Conservation (phyloP, 2,888 invertebrate genomes). For the Diaperis boleti region DNA sequence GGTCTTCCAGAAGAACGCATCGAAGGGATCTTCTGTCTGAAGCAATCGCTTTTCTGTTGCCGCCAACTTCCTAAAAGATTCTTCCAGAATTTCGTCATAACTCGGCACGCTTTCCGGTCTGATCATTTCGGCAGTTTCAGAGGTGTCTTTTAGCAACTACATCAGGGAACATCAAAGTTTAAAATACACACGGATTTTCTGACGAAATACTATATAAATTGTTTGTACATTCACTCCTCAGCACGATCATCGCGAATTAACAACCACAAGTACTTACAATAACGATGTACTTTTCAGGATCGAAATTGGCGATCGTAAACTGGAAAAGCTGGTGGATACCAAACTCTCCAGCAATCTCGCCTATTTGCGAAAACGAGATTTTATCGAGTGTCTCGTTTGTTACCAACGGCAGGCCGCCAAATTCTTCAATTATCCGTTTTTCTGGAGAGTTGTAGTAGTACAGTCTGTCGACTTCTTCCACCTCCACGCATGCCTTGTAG, state of each 20-base stretch:
- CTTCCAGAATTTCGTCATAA: slow-evolving; percentile 32
- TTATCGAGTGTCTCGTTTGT: neutral
- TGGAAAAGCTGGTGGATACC: slow-evolving; percentile 18
- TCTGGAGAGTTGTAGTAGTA: neutral
- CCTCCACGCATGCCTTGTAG: slow-evolving; percentile 60
- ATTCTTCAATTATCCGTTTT: neutral
- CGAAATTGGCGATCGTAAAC: slow-evolving; percentile 4
- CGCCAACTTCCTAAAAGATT: slow-evolving; percentile 18
- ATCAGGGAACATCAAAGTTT: no score
- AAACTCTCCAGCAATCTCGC: neutral
- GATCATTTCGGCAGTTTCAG: slow-evolving; percentile 4
- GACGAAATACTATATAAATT: no score
- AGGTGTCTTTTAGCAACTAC: slow-evolving; percentile 21
- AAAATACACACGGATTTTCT: no score
- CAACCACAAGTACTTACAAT: slow-evolving; percentile 8
- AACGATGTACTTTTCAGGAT: slow-evolving; percentile 6
- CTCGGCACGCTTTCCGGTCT: neutral
- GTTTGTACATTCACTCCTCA: no score
- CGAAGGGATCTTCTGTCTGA: slow-evolving; percentile 45
- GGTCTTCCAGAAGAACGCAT: slow-evolving; percentile 50
- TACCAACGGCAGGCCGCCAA: neutral
- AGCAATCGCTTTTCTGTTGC: neutral
- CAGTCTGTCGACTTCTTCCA: slow-evolving; percentile 20
- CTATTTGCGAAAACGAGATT: slow-evolving; percentile 4
- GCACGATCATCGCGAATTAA: no score